phyloP scores from a whole-genome alignment of 1,140 invertebrate genomes.

The Aphelenchoides avenae region DNA sequence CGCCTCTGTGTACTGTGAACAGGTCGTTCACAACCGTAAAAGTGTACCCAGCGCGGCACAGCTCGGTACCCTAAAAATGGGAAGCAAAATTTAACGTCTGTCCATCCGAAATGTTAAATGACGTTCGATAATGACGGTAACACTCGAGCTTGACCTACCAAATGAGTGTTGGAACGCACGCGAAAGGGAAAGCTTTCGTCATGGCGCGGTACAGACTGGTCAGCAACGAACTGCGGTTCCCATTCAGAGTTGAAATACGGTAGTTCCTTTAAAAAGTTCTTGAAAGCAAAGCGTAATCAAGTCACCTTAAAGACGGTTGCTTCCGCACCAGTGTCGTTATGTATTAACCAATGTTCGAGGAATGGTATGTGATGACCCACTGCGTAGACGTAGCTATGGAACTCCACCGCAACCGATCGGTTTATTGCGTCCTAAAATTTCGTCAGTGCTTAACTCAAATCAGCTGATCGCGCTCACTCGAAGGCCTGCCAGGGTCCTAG shows the following conservation, averaged over 20 bases:
- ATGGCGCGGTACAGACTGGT: constrained; percentile 9
- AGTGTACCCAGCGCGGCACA: constrained; percentile 17
- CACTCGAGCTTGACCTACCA: too few species aligned
- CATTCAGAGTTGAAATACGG: constrained; percentile 17
- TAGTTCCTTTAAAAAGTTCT: constrained; percentile 19
- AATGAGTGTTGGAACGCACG: constrained; percentile 29
- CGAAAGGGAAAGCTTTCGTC: constrained; percentile 30
- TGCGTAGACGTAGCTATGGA: constrained; percentile 10
- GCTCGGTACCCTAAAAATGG: too few species aligned
- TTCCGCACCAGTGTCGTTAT: neutral
- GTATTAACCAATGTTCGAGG: constrained; percentile 15
- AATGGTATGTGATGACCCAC: constrained; percentile 10
- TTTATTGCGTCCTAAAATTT: constrained; percentile 4
- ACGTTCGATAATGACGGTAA: too few species aligned
- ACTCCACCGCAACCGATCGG: constrained; percentile 6
- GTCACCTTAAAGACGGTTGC: constrained; percentile 1
- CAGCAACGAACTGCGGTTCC: constrained; percentile 29
- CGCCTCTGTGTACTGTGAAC: constrained; percentile 18
- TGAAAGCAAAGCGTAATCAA: too few species aligned
- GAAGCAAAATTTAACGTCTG: too few species aligned
- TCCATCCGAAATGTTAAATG: too few species aligned
- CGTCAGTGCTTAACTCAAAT: neutral
- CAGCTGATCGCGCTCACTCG: neutral
- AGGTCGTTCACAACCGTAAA: constrained; percentile 14
- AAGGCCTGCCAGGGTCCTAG: neutral